Conservation (phyloP, 92 coral and sea anemone genomes). For the Porites lobata region DNA sequence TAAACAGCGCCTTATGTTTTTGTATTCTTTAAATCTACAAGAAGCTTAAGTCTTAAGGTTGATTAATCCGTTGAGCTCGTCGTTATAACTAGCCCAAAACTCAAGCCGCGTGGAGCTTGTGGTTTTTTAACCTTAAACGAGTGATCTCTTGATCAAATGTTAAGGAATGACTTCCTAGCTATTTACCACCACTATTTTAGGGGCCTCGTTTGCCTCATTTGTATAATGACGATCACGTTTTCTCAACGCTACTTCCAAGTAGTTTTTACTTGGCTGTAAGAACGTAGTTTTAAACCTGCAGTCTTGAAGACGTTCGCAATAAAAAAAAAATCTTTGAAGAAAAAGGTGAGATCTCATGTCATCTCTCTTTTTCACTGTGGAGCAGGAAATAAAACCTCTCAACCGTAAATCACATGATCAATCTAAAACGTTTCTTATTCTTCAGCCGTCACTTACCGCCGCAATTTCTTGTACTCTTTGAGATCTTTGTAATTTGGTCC, state of each 20-base stretch:
- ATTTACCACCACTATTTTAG: no score
- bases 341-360: not conserved
- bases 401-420: constrained; percentile 47
- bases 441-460: constrained; percentile 54
- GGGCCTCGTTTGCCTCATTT: not conserved
- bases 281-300: not conserved
- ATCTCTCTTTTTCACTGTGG: not conserved
- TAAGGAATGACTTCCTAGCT: no score
- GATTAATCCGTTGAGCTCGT: no score
- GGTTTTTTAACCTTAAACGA: no score
- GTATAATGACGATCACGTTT: not conserved
- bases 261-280: not conserved
- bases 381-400: constrained; percentile 8
- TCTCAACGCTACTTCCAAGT: not conserved
- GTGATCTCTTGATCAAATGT: no score
- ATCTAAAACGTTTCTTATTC: not conserved
- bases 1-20: no score
- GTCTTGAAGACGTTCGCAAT: not conserved
- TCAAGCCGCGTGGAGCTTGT: no score
- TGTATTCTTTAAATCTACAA: no score
- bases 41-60: no score
- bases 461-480: constrained; percentile 58
- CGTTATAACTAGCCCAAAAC: no score
- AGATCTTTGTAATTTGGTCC: constrained; percentile 69
- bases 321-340: not conserved